These are phyloP conservation scores for Opisthograptis luteolata DNA, from an alignment of 2,888 invertebrate genomes.

Conservation along the genomic window DNA sequence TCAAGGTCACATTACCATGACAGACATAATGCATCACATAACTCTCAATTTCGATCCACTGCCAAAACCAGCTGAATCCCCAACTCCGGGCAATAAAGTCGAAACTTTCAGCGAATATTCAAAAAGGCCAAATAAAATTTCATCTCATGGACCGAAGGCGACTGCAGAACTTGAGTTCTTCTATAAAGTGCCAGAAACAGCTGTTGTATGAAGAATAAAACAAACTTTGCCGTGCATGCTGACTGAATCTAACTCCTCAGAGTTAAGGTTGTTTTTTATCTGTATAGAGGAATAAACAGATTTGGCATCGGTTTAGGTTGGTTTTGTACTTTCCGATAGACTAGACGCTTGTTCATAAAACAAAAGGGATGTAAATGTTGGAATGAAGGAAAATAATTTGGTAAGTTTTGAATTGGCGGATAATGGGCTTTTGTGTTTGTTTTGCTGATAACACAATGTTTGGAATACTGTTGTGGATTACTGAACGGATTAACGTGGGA, in stretches of 20 bases:
- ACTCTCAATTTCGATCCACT: constrained; percentile 33
- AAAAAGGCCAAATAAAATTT: constrained; percentile 78
- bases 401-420: constrained; percentile 30
- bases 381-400: constrained; percentile 34
- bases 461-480: not conserved
- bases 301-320: constrained; percentile 52
- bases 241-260: constrained; percentile 29
- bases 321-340: constrained; percentile 67
- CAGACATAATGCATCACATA: constrained; percentile 26
- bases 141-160: constrained; percentile 63
- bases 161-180: constrained; percentile 67
- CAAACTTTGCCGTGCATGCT: constrained; percentile 43
- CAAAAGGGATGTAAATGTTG: constrained; percentile 52
- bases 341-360: constrained; percentile 67
- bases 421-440: constrained; percentile 28
- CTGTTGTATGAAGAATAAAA: constrained; percentile 70
- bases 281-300: constrained; percentile 10
- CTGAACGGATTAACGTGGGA: constrained; percentile 17
- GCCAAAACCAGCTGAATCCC: constrained; percentile 25
- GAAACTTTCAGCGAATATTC: constrained; percentile 61
- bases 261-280: constrained; percentile 37
- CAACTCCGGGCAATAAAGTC: constrained; percentile 36
- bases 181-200: constrained; percentile 72
- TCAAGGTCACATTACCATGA: constrained; percentile 28
- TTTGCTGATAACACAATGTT: too few species aligned